Conservation (phyloP, 2,113 vertebrate genomes). For the Oryzias curvinotus region DNA sequence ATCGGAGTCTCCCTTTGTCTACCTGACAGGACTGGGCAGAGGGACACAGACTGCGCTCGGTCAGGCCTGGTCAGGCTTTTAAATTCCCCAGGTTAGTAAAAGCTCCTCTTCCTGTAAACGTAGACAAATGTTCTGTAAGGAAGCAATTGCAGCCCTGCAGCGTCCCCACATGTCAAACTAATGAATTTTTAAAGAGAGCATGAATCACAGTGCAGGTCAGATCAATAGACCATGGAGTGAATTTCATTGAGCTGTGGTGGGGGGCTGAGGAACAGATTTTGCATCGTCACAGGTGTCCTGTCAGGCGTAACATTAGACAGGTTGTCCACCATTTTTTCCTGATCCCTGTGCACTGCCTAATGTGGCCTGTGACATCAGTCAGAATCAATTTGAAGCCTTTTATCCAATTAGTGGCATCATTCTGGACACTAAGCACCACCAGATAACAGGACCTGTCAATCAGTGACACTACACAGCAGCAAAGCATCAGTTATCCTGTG, state of each 20-base stretch:
- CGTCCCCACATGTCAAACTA: constrained; percentile 62
- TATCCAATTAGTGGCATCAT: too few relatives aligned
- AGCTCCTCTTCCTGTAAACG: constrained; percentile 62
- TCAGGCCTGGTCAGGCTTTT: constrained; percentile 34
- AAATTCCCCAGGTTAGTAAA: constrained; percentile 37
- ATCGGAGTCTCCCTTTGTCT: not conserved
- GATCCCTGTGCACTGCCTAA: too few relatives aligned
- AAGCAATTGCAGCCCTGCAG: constrained; percentile 43
- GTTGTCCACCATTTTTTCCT: too few relatives aligned
- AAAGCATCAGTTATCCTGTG: too few relatives aligned
- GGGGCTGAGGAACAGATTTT: constrained; percentile 28
- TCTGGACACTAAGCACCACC: too few relatives aligned
- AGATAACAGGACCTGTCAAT: too few relatives aligned
- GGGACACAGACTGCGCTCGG: constrained; percentile 33
- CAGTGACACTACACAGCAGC: too few relatives aligned
- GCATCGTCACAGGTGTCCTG: constrained; percentile 18
- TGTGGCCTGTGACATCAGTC: too few relatives aligned
- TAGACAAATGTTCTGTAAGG: constrained; percentile 64
- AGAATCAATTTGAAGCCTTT: too few relatives aligned
- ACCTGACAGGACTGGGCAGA: constrained; percentile 1
- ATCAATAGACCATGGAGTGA: constrained; percentile 70
- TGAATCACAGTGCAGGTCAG: constrained; percentile 69
- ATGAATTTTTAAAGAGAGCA: constrained; percentile 77
- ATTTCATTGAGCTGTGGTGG: constrained; percentile 45
- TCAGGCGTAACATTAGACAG: constrained; percentile 7